Evolutionary conservation across 2,797 vertebrate genomes (phyloP).

Genomic region (Eremophila alpestris): DNA sequence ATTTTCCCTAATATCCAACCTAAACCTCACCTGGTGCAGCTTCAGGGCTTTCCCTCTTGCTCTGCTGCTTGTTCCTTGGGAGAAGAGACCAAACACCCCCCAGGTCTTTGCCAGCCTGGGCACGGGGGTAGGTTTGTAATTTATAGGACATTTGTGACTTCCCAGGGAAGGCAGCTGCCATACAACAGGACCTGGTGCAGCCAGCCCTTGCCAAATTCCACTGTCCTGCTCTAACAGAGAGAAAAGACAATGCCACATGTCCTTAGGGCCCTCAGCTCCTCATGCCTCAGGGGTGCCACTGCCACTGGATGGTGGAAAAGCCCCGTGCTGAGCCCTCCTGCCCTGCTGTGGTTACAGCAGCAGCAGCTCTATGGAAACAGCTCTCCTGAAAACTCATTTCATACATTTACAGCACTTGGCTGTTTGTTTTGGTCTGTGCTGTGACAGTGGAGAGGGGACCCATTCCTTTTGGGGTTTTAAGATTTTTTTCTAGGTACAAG

Average conservation of each 20-base stretch:
- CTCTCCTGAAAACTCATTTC: neutral
- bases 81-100: too few relatives aligned
- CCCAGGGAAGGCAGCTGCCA: neutral
- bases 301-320: neutral
- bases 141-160: neutral
- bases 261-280: neutral
- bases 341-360: neutral
- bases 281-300: neutral
- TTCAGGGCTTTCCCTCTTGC: neutral
- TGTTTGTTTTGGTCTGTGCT: neutral
- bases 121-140: accelerated
- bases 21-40: neutral
- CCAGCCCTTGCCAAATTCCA: neutral
- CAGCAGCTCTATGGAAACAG: neutral
- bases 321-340: neutral
- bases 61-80: neutral
- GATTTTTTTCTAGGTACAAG: neutral
- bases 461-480: neutral
- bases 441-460: neutral
- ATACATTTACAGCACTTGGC: neutral
- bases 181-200: neutral
- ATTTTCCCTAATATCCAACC: neutral
- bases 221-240: neutral
- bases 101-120: neutral
- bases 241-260: neutral